A percentile compares a stretch with the other conserved stretches of the same genome.
These are phyloP conservation scores for Bubalus kerabau DNA, from an alignment of 2,113 vertebrate genomes.

Conservation along the genomic window DNA sequence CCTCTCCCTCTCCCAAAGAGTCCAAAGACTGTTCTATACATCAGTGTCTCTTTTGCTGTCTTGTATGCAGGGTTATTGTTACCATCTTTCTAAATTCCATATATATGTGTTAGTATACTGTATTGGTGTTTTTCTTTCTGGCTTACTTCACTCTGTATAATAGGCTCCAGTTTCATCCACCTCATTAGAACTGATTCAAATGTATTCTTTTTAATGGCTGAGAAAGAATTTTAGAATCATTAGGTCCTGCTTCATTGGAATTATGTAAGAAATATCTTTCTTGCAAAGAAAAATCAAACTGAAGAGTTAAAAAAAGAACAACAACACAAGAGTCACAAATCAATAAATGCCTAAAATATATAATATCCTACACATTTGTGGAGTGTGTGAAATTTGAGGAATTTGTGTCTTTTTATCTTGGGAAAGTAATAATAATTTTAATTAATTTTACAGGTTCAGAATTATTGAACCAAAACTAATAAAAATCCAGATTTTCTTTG, in stretches of 20 bases:
- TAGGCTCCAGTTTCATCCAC: no score
- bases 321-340: background rate
- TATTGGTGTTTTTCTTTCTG: no score
- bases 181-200: no score
- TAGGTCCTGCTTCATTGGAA: background rate
- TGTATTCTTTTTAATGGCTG: no score
- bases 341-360: background rate
- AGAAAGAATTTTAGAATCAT: background rate
- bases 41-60: no score
- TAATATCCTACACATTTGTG: background rate
- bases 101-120: no score
- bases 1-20: no score
- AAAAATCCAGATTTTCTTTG: background rate
- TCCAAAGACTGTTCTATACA: no score
- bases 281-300: slow-evolving; percentile 8
- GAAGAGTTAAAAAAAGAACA: background rate
- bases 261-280: background rate
- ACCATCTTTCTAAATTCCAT: no score
- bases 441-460: background rate
- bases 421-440: background rate
- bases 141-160: no score
- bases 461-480: background rate
- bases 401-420: background rate
- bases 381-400: background rate
- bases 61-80: no score